Conservation (phyloP, 2,113 vertebrate genomes). For the Eolophus roseicapilla region DNA sequence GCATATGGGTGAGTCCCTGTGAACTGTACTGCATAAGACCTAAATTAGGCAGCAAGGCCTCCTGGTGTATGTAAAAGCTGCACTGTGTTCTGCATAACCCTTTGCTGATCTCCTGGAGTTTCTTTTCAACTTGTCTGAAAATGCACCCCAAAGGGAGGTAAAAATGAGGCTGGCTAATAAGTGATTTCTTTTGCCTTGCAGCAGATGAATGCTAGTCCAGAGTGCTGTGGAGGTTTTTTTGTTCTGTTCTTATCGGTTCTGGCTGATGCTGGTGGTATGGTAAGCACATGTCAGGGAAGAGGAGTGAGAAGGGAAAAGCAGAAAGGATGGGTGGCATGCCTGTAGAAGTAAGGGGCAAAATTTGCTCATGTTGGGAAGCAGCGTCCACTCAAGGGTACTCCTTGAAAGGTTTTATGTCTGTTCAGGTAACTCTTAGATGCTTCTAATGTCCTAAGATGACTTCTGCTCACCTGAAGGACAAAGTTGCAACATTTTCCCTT, state of each 20-base stretch:
- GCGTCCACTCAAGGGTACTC: neutral
- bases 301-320: neutral
- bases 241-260: neutral
- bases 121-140: neutral
- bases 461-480: neutral
- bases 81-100: neutral
- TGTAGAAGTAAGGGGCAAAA: neutral
- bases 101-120: neutral
- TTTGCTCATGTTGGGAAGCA: accelerated
- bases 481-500: neutral
- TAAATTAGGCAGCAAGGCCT: neutral
- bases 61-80: neutral
- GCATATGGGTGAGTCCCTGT: neutral
- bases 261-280: neutral
- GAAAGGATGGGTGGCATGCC: neutral
- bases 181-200: neutral
- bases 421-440: neutral
- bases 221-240: neutral
- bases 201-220: neutral
- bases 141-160: neutral
- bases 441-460: neutral
- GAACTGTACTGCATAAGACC: neutral
- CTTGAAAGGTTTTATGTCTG: accelerated
- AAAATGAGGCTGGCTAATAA: neutral
- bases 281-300: neutral